A percentile compares a stretch with the other conserved stretches of the same genome.
phyloP scores from a whole-genome alignment of 2,888 invertebrate species.

The Tricholauxania praeusta region DNA sequence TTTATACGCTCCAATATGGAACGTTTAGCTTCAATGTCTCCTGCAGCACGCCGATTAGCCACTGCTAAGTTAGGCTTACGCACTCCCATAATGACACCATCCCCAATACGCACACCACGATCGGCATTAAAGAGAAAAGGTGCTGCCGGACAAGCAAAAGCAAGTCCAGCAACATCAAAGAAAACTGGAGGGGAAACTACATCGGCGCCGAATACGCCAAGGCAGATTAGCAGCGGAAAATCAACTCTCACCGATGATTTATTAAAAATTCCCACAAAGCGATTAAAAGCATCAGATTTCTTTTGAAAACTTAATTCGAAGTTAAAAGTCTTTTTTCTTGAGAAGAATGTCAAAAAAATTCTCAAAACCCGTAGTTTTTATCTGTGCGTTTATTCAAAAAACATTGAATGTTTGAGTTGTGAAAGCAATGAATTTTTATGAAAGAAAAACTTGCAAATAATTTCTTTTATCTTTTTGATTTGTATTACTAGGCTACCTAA shows the following conservation, averaged over 20 bases:
- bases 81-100: constrained; percentile 67
- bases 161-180: constrained; percentile 64
- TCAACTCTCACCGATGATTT: constrained; percentile 83
- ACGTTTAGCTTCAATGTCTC: constrained; percentile 91
- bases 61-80: constrained; percentile 76
- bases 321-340: no score
- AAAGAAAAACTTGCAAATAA: no score
- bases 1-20: constrained; percentile 77
- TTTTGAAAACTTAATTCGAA: constrained; percentile 68
- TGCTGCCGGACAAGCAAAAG: constrained; percentile 61
- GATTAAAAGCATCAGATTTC: constrained; percentile 86
- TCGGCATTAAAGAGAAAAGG: constrained; percentile 64
- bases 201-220: constrained; percentile 40
- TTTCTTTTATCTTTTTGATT: no score
- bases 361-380: no score
- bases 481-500: no score
- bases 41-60: constrained; percentile 91
- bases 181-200: constrained; percentile 48
- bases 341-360: no score
- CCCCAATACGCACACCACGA: constrained; percentile 44
- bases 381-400: no score
- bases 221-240: constrained; percentile 52
- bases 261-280: constrained; percentile 82
- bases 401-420: neutral
- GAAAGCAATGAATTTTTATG: no score